Evolutionary conservation across 30 jellyfish, hydroid and myxozoan species (phyloP).

Genomic region (Rhopilema esculentum): DNA sequence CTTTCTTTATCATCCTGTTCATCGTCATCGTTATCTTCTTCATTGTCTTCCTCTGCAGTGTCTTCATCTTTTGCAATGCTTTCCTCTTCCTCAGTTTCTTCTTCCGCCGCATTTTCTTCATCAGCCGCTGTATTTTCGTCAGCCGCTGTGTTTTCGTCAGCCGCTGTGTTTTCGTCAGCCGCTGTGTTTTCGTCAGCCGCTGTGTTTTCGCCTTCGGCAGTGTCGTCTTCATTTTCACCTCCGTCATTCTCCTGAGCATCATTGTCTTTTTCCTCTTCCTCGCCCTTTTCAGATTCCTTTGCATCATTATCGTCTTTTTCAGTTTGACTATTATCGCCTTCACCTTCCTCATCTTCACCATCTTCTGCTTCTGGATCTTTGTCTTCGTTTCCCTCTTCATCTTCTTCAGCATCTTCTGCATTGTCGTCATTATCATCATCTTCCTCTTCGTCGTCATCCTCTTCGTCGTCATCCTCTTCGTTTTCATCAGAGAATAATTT

Average conservation of each 20-base stretch:
- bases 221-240: slow-evolving; percentile 5
- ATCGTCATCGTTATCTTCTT: not conserved
- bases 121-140: slow-evolving; percentile 11
- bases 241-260: slow-evolving; percentile 17
- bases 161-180: not conserved
- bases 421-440: slow-evolving; percentile 5
- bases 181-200: not conserved
- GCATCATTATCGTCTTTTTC: slow-evolving; percentile 16
- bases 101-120: not conserved
- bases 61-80: not conserved
- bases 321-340: not conserved
- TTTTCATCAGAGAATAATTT: slow-evolving; percentile 58
- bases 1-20: not conserved
- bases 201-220: not conserved
- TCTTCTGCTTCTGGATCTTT: not conserved
- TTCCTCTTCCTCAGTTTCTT: slow-evolving; percentile 8
- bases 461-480: slow-evolving; percentile 57
- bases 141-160: not conserved
- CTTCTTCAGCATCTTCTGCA: slow-evolving; percentile 1
- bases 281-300: not conserved
- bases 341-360: not conserved
- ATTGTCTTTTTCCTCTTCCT: slow-evolving; percentile 31
- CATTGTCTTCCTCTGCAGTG: not conserved
- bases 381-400: not conserved
- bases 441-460: slow-evolving; percentile 16